Percentiles rank a stretch among this genome's conserved stretches.
These are phyloP conservation scores for Cotesia typhae DNA, from an alignment of 1,140 invertebrate genomes.

Conservation along the genomic window DNA sequence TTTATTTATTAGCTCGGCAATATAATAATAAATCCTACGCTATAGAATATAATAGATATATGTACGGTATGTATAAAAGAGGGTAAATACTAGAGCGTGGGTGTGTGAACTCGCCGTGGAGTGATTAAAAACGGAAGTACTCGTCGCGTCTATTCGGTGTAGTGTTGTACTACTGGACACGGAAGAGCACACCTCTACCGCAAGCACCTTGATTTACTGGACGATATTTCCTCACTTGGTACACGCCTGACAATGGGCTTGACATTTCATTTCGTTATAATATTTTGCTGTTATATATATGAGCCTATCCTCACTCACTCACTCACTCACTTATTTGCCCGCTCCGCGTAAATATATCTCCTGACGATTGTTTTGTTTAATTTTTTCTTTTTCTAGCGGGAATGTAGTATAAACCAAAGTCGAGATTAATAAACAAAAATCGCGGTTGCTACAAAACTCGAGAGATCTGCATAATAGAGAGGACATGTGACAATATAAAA, in stretches of 20 bases:
- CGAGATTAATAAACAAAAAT: no score
- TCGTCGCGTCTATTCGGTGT: conserved; percentile 28
- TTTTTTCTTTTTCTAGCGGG: no score
- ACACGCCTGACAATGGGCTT: conserved; percentile 43
- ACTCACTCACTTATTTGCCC: background rate
- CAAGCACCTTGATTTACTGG: conserved; percentile 45
- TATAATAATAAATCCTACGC: no score
- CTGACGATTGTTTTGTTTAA: background rate
- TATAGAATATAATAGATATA: no score
- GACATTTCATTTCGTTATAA: conserved; percentile 47
- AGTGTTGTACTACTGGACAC: conserved; percentile 17
- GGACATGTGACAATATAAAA: no score
- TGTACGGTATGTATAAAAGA: no score
- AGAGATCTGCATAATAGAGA: no score
- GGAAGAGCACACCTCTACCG: conserved; percentile 29
- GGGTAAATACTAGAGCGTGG: background rate
- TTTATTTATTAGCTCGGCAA: no score
- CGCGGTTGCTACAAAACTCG: no score
- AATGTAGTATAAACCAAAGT: no score
- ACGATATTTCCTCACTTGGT: conserved; percentile 43
- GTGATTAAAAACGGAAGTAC: conserved; percentile 45
- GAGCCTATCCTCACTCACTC: conserved; percentile 1
- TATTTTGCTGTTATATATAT: conserved; percentile 35
- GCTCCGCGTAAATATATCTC: background rate
- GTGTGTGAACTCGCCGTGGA: conserved; percentile 15